A percentile compares a stretch with the other conserved stretches of the same genome.
Conservation (phyloP, 2,113 vertebrate genomes). For the Hippotragus niger region DNA sequence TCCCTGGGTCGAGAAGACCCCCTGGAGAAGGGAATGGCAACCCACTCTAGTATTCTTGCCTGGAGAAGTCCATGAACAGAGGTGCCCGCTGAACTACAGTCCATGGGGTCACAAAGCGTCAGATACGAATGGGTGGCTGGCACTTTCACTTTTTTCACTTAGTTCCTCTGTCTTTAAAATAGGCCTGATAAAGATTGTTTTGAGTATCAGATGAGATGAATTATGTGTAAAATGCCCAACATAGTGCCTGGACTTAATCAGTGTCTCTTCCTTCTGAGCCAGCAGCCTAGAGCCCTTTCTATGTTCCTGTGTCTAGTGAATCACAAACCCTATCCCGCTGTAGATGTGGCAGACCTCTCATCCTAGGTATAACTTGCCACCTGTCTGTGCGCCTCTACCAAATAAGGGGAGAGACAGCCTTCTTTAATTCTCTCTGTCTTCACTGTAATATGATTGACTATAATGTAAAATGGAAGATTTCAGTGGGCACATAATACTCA, state of each 20-base stretch:
- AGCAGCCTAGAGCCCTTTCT: neutral
- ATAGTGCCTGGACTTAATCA: neutral
- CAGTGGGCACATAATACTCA: neutral
- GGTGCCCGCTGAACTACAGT: neutral
- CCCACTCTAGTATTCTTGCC: neutral
- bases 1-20: neutral
- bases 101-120: neutral
- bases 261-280: neutral
- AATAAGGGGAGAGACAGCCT: neutral
- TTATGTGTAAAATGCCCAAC: neutral
- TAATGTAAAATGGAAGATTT: neutral
- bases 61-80: neutral
- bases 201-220: neutral
- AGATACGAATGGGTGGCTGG: neutral
- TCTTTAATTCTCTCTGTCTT: neutral
- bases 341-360: neutral
- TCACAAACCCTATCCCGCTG: neutral
- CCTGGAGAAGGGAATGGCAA: neutral
- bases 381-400: neutral
- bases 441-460: neutral
- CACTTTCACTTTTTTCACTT: neutral
- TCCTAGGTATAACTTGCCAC: neutral
- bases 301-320: neutral
- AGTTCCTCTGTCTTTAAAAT: neutral
- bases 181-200: neutral